Conservation (phyloP, 2,888 invertebrate species). For the Meiosimyza platycephala region DNA sequence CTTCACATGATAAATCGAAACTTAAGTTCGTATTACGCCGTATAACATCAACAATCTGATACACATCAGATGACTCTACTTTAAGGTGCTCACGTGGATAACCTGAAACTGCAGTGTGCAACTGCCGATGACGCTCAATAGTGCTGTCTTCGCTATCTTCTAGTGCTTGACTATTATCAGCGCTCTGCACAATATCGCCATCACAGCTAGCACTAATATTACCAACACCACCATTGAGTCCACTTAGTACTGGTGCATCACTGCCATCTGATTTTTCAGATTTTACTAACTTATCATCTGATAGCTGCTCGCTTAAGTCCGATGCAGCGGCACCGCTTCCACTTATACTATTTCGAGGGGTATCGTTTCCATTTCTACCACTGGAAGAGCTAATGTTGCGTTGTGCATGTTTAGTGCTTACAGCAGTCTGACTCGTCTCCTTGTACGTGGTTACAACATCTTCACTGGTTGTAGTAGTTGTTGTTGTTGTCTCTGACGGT, state of each 20-base stretch:
- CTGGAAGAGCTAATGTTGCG: conserved; percentile 49
- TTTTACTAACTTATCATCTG: conserved; percentile 35
- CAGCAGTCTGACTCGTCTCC: conserved; percentile 55
- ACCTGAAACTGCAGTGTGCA: conserved; percentile 40
- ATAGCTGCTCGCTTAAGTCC: conserved; percentile 47
- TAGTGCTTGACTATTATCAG: conserved; percentile 60
- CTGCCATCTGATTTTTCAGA: conserved; percentile 54
- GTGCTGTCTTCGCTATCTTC: conserved; percentile 64
- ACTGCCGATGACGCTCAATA: conserved; percentile 48
- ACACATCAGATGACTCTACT: conserved; percentile 70
- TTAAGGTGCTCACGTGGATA: conserved; percentile 55
- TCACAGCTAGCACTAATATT: conserved; percentile 36
- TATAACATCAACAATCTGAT: conserved; percentile 83
- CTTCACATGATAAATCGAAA: conserved; percentile 87
- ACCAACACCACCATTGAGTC: conserved; percentile 25
- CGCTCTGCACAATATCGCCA: conserved; percentile 50
- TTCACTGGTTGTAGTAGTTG: conserved; percentile 67
- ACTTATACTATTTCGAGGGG: background rate
- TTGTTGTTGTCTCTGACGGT: conserved; percentile 65
- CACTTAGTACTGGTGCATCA: conserved; percentile 43
- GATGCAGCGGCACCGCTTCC: conserved; percentile 37
- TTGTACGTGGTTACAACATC: conserved; percentile 67
- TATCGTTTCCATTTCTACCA: conserved; percentile 31
- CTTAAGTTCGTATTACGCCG: conserved; percentile 86
- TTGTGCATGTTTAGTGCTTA: conserved; percentile 43